Evolutionary conservation across 2,888 invertebrate species (phyloP), one percentile per base, ranked within the genome.

Genomic region (Dromius quadrimaculatus): DNA sequence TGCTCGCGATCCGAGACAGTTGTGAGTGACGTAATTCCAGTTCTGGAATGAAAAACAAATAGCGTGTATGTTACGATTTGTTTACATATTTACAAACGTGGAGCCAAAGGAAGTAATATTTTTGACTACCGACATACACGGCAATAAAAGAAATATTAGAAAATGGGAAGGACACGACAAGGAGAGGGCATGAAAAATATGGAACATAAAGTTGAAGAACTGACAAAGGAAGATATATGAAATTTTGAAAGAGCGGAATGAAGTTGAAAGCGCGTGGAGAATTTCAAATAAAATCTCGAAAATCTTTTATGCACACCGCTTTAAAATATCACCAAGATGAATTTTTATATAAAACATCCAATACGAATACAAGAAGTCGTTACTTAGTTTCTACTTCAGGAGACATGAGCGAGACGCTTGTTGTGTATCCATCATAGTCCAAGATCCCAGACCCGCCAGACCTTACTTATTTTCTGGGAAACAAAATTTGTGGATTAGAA

Each of bases 91-190:
- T 68, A 68, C 68, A 68, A 43, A 59, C 43, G 59, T 32, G 43
- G 45, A 59, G 66, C 36, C 45, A 59, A 43, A 68, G 59, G 68
- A 59, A 68, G 68, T 59, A 68, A 68, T 68, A 68, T 68, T 68
- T 68, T 68, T 68, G 68, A 68, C 68, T 68, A 45, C 62, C 62
- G 62, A 41, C 62, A 38, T 50, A 64, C 64, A 50, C 41, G 57
- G 61, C 62, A 70, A 70, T 70, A 70, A 70, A 70, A 62, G 70
- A 70, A 70, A 70, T 70, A 70, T 70, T 61, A 70, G 70, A 70
- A 70, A 62, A 62, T 45, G 68, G 68, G 28, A 65, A 41, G 32
- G 66, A 57, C 59, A 43, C 59, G 32, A 64, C 64, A 32, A 28
- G 64, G 28, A 34, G 28, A 57, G 23, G 54, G 54, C 57, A 19